These are phyloP conservation scores for Baronia brevicornis DNA, from an alignment of 2,888 invertebrate species.

Conservation along the genomic window DNA sequence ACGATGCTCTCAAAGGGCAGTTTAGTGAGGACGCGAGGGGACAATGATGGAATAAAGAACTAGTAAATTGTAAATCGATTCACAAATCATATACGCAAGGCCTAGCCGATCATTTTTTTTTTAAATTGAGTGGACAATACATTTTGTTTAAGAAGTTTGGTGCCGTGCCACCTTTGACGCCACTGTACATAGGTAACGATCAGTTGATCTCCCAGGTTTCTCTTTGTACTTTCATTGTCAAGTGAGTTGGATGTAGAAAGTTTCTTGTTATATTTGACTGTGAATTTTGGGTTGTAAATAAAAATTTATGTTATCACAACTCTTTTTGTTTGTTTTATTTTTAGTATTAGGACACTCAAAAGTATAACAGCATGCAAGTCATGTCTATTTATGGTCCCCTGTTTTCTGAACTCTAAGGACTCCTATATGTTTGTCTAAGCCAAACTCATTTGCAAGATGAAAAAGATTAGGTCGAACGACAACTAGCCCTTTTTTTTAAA, in stretches of 20 bases:
- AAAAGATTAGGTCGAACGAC: too few relatives aligned
- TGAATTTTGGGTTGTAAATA: constrained; percentile 73
- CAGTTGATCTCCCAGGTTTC: constrained; percentile 28
- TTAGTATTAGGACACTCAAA: constrained; percentile 10
- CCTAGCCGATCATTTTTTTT: constrained; percentile 38
- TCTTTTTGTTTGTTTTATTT: constrained; percentile 35
- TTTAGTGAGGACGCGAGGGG: constrained; percentile 26
- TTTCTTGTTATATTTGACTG: constrained; percentile 64
- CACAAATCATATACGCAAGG: constrained; percentile 42
- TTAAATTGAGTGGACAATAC: constrained; percentile 18
- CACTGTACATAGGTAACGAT: constrained; percentile 32
- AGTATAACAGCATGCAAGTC: too few relatives aligned
- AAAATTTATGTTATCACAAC: constrained; percentile 71
- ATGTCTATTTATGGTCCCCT: too few relatives aligned
- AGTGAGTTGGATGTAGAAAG: constrained; percentile 42
- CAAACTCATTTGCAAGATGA: too few relatives aligned
- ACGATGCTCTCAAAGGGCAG: constrained; percentile 47
- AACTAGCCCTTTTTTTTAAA: too few relatives aligned
- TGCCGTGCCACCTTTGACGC: constrained; percentile 5
- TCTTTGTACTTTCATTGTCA: constrained; percentile 50
- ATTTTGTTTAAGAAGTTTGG: constrained; percentile 9
- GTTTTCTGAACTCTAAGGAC: too few relatives aligned
- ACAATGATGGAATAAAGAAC: constrained; percentile 28
- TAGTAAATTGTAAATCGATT: constrained; percentile 28
- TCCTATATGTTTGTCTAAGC: too few relatives aligned